Evolutionary conservation across 2,113 vertebrate genomes (phyloP).

Genomic region (Polyodon spathula): DNA sequence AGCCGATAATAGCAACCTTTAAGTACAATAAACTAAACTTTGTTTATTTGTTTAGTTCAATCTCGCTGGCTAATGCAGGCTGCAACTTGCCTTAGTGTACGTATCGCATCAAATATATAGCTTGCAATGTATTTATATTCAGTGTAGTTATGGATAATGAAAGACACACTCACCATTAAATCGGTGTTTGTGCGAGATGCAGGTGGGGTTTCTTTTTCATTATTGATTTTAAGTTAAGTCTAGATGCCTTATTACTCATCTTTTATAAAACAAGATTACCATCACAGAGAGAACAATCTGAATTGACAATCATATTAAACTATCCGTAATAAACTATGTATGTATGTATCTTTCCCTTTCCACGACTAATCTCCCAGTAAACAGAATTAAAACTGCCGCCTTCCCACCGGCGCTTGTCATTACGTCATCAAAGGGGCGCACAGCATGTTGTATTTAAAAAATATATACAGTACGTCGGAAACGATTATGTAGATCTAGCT

Average conservation of each 20-base stretch:
- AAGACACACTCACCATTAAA: conserved; percentile 52
- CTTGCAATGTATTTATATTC: conserved; percentile 33
- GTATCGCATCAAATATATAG: no score
- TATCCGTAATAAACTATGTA: no score
- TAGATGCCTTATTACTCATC: conserved; percentile 14
- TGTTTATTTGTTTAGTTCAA: conserved; percentile 45
- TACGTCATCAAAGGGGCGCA: neutral
- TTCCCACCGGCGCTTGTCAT: neutral
- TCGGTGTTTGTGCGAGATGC: conserved; percentile 34
- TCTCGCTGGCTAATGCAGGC: no score
- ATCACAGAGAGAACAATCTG: no score
- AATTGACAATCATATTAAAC: no score
- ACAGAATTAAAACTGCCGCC: neutral
- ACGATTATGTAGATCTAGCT: no score
- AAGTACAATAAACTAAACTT: conserved; percentile 54
- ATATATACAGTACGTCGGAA: neutral
- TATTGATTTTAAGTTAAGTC: conserved; percentile 28
- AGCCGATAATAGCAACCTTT: conserved; percentile 40
- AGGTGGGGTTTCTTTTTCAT: conserved; percentile 45
- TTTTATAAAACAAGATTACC: no score
- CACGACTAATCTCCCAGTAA: no score
- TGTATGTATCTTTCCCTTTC: neutral
- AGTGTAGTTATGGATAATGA: conserved; percentile 27
- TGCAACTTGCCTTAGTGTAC: no score
- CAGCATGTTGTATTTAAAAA: neutral